Percentiles rank a stretch among this genome's conserved stretches.
Conservation (phyloP, 2,888 invertebrate species). For the Amphipoea lucens region DNA sequence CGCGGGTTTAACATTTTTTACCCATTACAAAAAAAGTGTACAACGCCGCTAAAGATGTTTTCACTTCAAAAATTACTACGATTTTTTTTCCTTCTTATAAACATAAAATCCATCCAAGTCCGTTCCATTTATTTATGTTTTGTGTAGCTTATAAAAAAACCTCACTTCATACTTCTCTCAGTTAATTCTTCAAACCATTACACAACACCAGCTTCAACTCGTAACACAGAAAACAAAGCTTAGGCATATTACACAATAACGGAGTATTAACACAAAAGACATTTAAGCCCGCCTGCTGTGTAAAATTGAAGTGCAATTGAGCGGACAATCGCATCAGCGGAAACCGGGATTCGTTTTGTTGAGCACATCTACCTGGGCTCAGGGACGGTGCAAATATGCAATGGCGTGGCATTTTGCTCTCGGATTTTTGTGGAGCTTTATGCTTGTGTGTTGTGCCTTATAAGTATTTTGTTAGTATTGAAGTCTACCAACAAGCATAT, state of each 20-base stretch:
- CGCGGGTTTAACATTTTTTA: no score
- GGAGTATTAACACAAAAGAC: slow-evolving; percentile 55
- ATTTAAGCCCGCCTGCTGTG: slow-evolving; percentile 52
- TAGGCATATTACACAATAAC: slow-evolving; percentile 40
- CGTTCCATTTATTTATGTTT: neutral
- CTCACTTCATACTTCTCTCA: neutral
- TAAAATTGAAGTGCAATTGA: slow-evolving; percentile 65
- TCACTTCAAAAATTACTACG: no score
- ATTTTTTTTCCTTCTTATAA: no score
- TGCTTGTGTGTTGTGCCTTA: neutral
- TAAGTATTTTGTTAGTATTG: neutral
- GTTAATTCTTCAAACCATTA: neutral
- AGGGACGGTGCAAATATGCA: slow-evolving; percentile 44
- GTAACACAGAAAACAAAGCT: slow-evolving; percentile 2
- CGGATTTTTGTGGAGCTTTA: neutral
- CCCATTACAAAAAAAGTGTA: no score
- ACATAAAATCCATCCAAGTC: neutral
- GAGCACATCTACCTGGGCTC: slow-evolving; percentile 43
- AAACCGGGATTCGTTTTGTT: slow-evolving; percentile 59
- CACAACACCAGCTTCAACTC: neutral
- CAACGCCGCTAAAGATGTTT: no score
- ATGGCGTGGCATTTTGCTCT: slow-evolving; percentile 22
- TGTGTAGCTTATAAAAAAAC: neutral
- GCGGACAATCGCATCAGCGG: slow-evolving; percentile 62
- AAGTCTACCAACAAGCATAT: neutral